These are phyloP conservation scores for Dermolepida albohirtum DNA, from an alignment of 2,888 invertebrate genomes.

Conservation along the genomic window DNA sequence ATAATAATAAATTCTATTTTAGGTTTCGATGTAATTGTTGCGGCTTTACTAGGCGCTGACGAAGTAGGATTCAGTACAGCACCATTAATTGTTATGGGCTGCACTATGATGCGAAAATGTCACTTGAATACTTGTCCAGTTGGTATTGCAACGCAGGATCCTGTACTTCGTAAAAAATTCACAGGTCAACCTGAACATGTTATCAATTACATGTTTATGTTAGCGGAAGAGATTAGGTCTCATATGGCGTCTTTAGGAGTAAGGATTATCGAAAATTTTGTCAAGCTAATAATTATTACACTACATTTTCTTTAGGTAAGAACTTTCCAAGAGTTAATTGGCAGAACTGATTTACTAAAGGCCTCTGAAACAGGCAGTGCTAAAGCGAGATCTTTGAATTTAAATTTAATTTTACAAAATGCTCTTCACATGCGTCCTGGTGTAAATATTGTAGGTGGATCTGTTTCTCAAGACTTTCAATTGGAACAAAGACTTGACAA, in stretches of 20 bases:
- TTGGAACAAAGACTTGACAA: slow-evolving; percentile 87
- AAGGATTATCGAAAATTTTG: slow-evolving; percentile 58
- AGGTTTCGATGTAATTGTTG: slow-evolving; percentile 96
- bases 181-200: slow-evolving; percentile 98
- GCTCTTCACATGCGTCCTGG: slow-evolving; percentile 91
- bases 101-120: slow-evolving; percentile 99
- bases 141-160: slow-evolving; percentile 99
- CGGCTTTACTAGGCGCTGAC: slow-evolving; percentile 95
- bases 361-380: slow-evolving; percentile 76
- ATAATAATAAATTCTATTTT: too few species aligned
- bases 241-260: slow-evolving; percentile 95
- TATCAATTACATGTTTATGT: slow-evolving; percentile 95
- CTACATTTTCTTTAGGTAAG: slow-evolving; percentile 53
- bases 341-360: slow-evolving; percentile 89
- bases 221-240: slow-evolving; percentile 95
- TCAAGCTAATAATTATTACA: not conserved
- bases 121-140: slow-evolving; percentile 99
- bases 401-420: slow-evolving; percentile 87
- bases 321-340: slow-evolving; percentile 79
- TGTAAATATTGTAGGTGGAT: slow-evolving; percentile 91
- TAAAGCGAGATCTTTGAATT: slow-evolving; percentile 88
- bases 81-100: slow-evolving; percentile 96
- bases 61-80: slow-evolving; percentile 99
- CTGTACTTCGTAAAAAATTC: slow-evolving; percentile 93
- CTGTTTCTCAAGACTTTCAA: slow-evolving; percentile 87